Evolutionary conservation across 2,797 vertebrate species (phyloP).

Genomic region (Bryconaethiops microstoma): DNA sequence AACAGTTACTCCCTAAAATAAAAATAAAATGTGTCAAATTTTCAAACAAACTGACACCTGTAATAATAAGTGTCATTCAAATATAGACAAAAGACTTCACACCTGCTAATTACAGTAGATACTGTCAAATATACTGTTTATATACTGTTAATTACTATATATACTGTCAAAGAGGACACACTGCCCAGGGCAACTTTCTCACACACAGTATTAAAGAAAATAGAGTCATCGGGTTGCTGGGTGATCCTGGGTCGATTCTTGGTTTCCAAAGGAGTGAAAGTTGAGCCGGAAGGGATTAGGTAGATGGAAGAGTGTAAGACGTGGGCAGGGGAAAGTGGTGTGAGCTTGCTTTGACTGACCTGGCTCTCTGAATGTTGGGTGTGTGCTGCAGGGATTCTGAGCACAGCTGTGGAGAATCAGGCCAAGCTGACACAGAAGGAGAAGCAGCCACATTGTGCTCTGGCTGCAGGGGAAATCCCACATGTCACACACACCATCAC

Average conservation of each 20-base stretch:
- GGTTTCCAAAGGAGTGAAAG: conserved; percentile 37
- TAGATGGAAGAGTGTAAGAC: conserved; percentile 9
- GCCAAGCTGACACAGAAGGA: conserved; percentile 65
- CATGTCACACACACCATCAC: conserved; percentile 22
- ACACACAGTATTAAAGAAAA: conserved; percentile 14
- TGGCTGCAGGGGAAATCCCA: conserved; percentile 52
- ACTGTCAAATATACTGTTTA: background rate
- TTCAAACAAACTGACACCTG: no score
- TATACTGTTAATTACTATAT: background rate
- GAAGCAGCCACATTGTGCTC: conserved; percentile 66
- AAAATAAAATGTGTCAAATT: no score
- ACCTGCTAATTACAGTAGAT: background rate
- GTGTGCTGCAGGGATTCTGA: conserved; percentile 59
- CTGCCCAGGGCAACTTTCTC: background rate
- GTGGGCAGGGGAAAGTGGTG: conserved; percentile 4
- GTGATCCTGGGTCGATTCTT: conserved; percentile 31
- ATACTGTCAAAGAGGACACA: background rate
- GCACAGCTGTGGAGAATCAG: conserved; percentile 50
- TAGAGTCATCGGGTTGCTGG: conserved; percentile 41
- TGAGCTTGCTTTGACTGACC: conserved; percentile 62
- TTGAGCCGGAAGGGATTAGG: conserved; percentile 38
- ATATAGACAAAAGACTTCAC: no score
- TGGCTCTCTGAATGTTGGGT: conserved; percentile 68
- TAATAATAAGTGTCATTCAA: no score
- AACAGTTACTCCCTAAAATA: no score